These are phyloP conservation scores for Pluvialis apricaria DNA, from an alignment of 2,113 vertebrate genomes.

Conservation along the genomic window DNA sequence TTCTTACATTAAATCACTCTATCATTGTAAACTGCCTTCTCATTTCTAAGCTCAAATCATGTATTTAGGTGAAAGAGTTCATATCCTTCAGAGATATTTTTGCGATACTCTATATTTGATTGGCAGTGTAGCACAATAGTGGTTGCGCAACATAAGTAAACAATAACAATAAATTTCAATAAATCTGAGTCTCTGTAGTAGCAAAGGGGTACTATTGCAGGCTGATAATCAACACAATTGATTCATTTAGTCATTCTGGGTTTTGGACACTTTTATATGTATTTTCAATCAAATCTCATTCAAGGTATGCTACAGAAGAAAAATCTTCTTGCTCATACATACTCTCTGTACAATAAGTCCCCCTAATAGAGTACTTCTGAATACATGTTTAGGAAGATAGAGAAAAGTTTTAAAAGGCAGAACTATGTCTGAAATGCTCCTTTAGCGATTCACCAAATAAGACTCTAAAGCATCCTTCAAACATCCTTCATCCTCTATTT, in stretches of 20 bases:
- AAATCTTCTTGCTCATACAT: background rate
- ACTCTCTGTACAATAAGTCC: background rate
- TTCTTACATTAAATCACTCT: background rate
- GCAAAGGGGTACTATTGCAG: background rate
- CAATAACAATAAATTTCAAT: background rate
- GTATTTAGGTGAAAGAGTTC: background rate
- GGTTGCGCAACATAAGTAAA: background rate
- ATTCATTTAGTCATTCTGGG: background rate
- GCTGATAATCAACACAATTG: background rate
- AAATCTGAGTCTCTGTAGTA: background rate
- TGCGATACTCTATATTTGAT: background rate
- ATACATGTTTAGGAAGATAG: background rate
- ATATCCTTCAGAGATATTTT: background rate
- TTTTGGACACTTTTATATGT: background rate
- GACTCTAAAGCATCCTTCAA: background rate
- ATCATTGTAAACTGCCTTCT: background rate
- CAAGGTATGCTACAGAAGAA: background rate
- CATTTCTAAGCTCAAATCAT: background rate
- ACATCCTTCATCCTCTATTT: background rate
- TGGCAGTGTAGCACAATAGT: background rate
- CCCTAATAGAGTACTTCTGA: background rate
- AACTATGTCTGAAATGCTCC: background rate
- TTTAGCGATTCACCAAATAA: background rate
- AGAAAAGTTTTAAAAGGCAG: background rate
- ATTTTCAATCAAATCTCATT: background rate